A percentile compares a stretch with the other conserved stretches of the same genome.
Evolutionary conservation across 2,888 invertebrate genomes (phyloP).

Genomic region (Mythimna pallens): DNA sequence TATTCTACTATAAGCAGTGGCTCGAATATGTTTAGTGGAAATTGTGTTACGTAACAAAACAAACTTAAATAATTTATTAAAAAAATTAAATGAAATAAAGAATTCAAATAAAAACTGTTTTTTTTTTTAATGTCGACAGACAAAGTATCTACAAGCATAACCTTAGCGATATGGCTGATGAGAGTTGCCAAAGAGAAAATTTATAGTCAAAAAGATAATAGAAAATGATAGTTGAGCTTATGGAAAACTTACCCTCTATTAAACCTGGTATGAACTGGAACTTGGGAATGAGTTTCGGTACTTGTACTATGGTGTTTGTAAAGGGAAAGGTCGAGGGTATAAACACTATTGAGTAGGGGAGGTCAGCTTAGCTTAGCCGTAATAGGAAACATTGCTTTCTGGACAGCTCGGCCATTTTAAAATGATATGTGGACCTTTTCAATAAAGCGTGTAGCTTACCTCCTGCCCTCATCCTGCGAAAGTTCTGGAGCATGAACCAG

Average conservation of each 20-base stretch:
- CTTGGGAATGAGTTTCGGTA: conserved; percentile 10
- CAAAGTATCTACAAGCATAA: neutral
- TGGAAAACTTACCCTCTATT: conserved; percentile 10
- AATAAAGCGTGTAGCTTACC: conserved; percentile 1
- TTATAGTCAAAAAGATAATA: no score
- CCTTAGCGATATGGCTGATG: no score
- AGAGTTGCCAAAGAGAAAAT: neutral
- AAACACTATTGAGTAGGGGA: conserved; percentile 13
- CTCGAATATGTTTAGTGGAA: no score
- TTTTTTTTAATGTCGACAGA: neutral
- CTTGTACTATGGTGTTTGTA: conserved; percentile 12
- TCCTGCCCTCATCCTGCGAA: neutral
- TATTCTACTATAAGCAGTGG: no score
- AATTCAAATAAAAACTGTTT: no score
- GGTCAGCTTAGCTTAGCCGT: conserved; percentile 1
- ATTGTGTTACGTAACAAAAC: no score
- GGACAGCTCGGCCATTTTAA: neutral
- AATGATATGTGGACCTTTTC: conserved; percentile 7
- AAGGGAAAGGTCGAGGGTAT: conserved; percentile 13
- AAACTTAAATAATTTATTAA: no score
- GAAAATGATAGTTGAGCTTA: no score
- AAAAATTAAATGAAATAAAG: neutral
- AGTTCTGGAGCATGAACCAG: neutral
- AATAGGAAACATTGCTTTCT: no score
- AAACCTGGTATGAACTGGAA: neutral